Evolutionary conservation across 2,888 invertebrate genomes (phyloP).

Genomic region (Slavum lentiscoides): DNA sequence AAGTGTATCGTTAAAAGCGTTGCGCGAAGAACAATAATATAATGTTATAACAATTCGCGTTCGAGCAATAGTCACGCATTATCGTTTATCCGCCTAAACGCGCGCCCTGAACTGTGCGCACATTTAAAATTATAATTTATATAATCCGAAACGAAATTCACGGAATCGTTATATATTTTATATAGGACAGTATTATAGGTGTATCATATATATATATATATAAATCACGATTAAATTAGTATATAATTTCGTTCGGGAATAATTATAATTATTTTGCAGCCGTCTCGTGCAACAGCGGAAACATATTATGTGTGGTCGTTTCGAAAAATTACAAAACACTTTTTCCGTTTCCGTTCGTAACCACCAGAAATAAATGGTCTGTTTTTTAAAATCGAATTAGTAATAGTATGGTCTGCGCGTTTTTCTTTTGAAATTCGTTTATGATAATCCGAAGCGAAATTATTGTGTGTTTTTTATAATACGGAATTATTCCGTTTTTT

Average conservation of each 20-base stretch:
- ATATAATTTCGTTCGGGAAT: neutral
- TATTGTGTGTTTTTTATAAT: neutral
- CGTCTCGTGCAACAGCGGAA: neutral
- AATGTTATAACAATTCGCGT: slow-evolving; percentile 23
- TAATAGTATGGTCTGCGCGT: neutral
- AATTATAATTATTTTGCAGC: slow-evolving; percentile 7
- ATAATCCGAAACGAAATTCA: neutral
- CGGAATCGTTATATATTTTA: neutral
- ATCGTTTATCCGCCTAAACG: slow-evolving; percentile 17
- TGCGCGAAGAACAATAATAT: slow-evolving; percentile 9
- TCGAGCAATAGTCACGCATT: slow-evolving; percentile 28
- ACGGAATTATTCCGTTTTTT: neutral
- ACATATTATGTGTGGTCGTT: neutral
- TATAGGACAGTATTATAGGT: neutral
- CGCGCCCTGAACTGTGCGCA: neutral
- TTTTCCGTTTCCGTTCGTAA: slow-evolving; percentile 13
- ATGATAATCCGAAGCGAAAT: slow-evolving; percentile 1
- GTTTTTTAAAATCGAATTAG: slow-evolving; percentile 29
- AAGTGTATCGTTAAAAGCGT: slow-evolving; percentile 20
- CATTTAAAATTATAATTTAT: neutral
- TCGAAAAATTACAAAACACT: slow-evolving; percentile 21
- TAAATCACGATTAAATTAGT: slow-evolving; percentile 30
- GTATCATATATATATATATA: too few relatives aligned
- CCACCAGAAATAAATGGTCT: neutral
- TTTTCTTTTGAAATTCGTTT: slow-evolving; percentile 8